These are phyloP conservation scores for Clarias magur DNA, from an alignment of 2,113 vertebrate species.

Conservation along the genomic window DNA sequence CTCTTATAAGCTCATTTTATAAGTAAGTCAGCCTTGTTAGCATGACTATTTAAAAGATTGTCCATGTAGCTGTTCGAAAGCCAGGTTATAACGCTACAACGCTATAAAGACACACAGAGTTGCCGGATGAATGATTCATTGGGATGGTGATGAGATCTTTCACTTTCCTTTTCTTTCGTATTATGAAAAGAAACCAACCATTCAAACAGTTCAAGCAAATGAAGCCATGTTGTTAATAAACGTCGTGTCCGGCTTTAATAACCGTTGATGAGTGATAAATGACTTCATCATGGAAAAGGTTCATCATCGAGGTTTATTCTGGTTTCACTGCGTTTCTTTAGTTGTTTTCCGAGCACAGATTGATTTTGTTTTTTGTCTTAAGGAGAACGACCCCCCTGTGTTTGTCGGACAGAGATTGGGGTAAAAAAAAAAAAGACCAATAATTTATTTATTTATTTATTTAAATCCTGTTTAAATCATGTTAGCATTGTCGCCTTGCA, in stretches of 20 bases:
- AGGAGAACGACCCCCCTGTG: not conserved
- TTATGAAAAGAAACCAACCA: not conserved
- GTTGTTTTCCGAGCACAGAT: too few species aligned
- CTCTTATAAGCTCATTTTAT: not conserved
- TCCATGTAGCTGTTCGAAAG: not conserved
- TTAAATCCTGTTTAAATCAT: too few species aligned
- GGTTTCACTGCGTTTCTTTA: not conserved
- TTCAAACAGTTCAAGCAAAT: not conserved
- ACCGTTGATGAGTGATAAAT: not conserved
- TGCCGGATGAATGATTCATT: not conserved
- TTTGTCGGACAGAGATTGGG: not conserved
- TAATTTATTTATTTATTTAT: too few species aligned
- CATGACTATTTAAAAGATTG: not conserved
- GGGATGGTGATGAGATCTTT: not conserved
- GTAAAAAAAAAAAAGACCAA: too few species aligned
- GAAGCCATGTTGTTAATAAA: not conserved
- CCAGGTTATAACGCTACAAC: not conserved
- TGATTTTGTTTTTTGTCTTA: not conserved
- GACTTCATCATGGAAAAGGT: not conserved
- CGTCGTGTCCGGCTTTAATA: not conserved
- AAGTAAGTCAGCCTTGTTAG: not conserved
- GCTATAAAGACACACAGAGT: not conserved
- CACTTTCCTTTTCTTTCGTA: not conserved
- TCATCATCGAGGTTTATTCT: not conserved
- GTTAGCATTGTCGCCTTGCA: too few species aligned